Evolutionary conservation across 2,113 vertebrate species (phyloP).

Genomic region (Dermatemys mawii): DNA sequence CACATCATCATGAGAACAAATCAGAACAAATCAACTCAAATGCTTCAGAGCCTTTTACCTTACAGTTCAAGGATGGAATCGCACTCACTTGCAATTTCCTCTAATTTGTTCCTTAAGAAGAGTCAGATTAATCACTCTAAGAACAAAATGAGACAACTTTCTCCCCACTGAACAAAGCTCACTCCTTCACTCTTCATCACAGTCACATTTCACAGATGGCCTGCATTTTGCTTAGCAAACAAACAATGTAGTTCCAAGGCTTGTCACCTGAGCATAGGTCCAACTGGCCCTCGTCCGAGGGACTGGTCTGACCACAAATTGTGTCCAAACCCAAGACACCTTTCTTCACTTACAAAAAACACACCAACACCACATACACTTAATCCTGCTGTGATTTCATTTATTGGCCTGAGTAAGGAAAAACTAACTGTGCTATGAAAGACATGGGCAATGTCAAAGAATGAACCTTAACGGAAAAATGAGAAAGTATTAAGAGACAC

Average conservation of each 20-base stretch:
- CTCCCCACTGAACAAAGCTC: not conserved
- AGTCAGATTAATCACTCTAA: slow-evolving; percentile 7
- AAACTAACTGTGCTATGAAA: not conserved
- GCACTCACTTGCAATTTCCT: not conserved
- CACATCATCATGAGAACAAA: too few relatives aligned
- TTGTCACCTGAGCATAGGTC: slow-evolving; percentile 63
- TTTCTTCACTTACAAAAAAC: not conserved
- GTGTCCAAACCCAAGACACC: not conserved
- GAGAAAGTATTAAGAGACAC: not conserved
- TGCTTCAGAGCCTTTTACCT: not conserved
- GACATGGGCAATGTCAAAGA: not conserved
- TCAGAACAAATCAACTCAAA: not conserved
- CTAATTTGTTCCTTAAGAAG: not conserved
- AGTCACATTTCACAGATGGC: slow-evolving; percentile 75
- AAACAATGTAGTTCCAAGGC: slow-evolving; percentile 21
- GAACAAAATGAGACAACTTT: not conserved
- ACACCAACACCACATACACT: not conserved
- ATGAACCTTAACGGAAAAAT: too few relatives aligned
- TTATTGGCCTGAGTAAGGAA: accelerated
- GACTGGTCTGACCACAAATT: not conserved
- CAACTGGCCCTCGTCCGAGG: not conserved
- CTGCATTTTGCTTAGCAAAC: slow-evolving; percentile 76
- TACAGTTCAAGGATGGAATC: not conserved
- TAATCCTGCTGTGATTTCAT: not conserved
- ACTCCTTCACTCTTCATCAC: slow-evolving; percentile 34